These are phyloP conservation scores for Lasioglossum marginatum DNA, from an alignment of 2,888 invertebrate species.

Conservation along the genomic window DNA sequence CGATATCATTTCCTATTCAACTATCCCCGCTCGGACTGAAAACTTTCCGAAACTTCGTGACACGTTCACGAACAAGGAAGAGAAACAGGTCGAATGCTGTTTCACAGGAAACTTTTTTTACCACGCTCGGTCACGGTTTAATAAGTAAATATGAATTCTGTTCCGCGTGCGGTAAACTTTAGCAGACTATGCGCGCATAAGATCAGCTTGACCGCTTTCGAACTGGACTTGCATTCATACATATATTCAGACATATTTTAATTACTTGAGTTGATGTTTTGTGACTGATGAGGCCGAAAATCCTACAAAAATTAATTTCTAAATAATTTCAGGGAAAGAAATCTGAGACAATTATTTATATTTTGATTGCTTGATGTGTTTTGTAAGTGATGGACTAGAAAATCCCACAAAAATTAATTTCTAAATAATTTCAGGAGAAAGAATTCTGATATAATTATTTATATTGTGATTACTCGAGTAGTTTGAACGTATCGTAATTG, in stretches of 20 bases:
- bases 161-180: neutral
- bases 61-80: slow-evolving; percentile 58
- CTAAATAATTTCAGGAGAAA: no score
- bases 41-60: slow-evolving; percentile 65
- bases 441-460: no score
- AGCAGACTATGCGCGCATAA: neutral
- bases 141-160: neutral
- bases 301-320: no score
- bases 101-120: neutral
- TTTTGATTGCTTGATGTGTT: no score
- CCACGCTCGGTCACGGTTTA: neutral
- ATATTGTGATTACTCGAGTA: no score
- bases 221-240: neutral
- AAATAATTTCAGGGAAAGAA: no score
- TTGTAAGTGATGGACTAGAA: no score
- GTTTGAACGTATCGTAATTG: no score
- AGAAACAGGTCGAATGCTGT: neutral
- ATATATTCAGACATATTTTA: neutral
- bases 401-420: no score
- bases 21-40: slow-evolving; percentile 63
- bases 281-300: no score
- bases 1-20: slow-evolving; percentile 64
- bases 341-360: no score
- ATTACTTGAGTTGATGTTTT: neutral
- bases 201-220: neutral